These are phyloP conservation scores for Bactericera cockerelli DNA, from an alignment of 1,140 invertebrate genomes.

Conservation along the genomic window DNA sequence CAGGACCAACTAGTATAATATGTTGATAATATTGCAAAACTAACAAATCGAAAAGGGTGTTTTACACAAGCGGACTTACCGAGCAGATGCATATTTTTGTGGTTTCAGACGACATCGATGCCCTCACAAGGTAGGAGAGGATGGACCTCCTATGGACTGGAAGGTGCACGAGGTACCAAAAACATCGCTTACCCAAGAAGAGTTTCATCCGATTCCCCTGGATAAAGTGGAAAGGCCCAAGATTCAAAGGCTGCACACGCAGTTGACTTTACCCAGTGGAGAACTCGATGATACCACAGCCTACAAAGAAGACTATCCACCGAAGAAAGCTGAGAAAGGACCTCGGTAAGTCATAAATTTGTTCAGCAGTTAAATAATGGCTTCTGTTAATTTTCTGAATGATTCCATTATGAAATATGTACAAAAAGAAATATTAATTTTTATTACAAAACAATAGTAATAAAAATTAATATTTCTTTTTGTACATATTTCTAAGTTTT, in stretches of 20 bases:
- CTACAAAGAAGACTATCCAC: slow-evolving; percentile 45
- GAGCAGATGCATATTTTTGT: too few species aligned
- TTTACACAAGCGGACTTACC: too few species aligned
- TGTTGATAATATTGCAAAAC: too few species aligned
- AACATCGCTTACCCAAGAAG: slow-evolving; percentile 21
- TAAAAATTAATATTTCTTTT: too few species aligned
- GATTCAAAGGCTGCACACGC: slow-evolving; percentile 23
- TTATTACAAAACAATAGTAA: too few species aligned
- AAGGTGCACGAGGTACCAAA: slow-evolving; percentile 15
- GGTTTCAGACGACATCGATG: slow-evolving; percentile 35
- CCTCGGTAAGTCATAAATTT: slow-evolving; percentile 21
- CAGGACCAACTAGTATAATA: too few species aligned
- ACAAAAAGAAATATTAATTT: too few species aligned
- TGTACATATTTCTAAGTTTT: too few species aligned
- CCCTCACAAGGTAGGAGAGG: slow-evolving; percentile 30
- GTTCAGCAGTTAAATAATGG: too few species aligned
- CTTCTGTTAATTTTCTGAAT: too few species aligned
- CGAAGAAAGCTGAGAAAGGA: slow-evolving; percentile 39
- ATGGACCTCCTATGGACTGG: slow-evolving; percentile 24
- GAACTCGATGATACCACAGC: slow-evolving; percentile 38
- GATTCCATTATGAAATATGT: too few species aligned
- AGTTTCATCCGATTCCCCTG: slow-evolving; percentile 21
- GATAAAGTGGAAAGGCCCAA: slow-evolving; percentile 24
- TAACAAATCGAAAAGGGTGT: too few species aligned
- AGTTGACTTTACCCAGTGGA: slow-evolving; percentile 28